Base-by-base conservation (phyloP, 2,888 invertebrate genomes). In the Crioceris asparagi region DNA sequence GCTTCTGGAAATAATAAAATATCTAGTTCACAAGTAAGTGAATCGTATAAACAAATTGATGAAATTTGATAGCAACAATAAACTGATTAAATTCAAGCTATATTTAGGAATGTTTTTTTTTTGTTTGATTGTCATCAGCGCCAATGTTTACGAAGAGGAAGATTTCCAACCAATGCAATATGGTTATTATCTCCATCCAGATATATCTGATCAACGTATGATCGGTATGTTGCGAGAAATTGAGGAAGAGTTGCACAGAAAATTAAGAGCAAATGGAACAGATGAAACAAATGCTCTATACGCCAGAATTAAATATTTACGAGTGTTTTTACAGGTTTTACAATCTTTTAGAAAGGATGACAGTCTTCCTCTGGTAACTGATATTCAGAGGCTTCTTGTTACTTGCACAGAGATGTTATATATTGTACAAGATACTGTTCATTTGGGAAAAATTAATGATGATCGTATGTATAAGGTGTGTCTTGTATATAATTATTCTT, bases 131-230 rank as follows among this genome's bases (percentile, higher is more conserved):
- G 38, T 61, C 23, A 48, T 17, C 23, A 81, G 81, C 54, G 88
- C 86, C 16, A 75, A 81, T 60, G 90, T 91, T 10, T 90, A 83
- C 64, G 90, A 91, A 66, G 90, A 96, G 65, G 97, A 97, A 68
- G 96, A 97, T 60, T 96, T 96, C 60, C 92, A 96, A 62, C 81
- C 90, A 16, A 82, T 90, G 65, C 81, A 83, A 30, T 94, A 93
- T 57, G 90, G 91, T 29, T 91, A 92, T 62, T 75, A 82, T 57
- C 69, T 90, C 49, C 82, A 79, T 30, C 78, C 81, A 21, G 87
- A 91, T 59, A 75, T 90, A 35, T 81, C 82, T 2, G 86, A 91
- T 51, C 76, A 79, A 39, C 78, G 84, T 59, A 83, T 83, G 37
- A 74, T 83, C 33, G 77, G 83, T 0, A 79, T 87, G 75, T 67